Percentiles rank a stretch among this genome's conserved stretches.
Evolutionary conservation across 2,797 vertebrate genomes (phyloP).

Genomic region (Bovichtus variegatus): DNA sequence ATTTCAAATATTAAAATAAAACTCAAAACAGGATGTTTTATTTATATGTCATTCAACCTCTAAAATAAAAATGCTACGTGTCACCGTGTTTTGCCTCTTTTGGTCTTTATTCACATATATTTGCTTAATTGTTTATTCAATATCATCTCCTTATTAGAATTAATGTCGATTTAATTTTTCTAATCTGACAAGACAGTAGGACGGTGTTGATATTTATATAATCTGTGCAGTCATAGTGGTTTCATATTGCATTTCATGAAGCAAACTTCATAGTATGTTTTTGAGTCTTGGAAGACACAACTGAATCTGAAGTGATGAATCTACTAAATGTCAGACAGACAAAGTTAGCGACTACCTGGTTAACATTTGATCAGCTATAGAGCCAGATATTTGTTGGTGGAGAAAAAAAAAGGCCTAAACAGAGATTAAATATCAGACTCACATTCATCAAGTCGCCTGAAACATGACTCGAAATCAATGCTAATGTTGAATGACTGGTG

Average conservation of each 20-base stretch:
- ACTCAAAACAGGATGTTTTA: background rate
- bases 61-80: too few species aligned
- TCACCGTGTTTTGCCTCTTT: background rate
- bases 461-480: background rate
- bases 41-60: background rate
- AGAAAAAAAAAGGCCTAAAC: background rate
- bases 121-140: background rate
- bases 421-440: background rate
- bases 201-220: background rate
- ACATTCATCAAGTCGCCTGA: background rate
- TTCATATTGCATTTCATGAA: background rate
- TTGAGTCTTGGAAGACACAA: background rate
- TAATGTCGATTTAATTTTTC: background rate
- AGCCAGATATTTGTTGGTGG: background rate
- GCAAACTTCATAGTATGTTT: background rate
- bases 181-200: background rate
- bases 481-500: background rate
- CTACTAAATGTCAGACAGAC: background rate
- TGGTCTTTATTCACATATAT: background rate
- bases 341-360: background rate
- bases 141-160: background rate
- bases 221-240: background rate
- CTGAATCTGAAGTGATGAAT: conserved; percentile 6
- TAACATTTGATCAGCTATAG: background rate
- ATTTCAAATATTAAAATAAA: conserved; percentile 11